phyloP scores from a whole-genome alignment of 2,113 vertebrate species.

The Lontra canadensis region DNA sequence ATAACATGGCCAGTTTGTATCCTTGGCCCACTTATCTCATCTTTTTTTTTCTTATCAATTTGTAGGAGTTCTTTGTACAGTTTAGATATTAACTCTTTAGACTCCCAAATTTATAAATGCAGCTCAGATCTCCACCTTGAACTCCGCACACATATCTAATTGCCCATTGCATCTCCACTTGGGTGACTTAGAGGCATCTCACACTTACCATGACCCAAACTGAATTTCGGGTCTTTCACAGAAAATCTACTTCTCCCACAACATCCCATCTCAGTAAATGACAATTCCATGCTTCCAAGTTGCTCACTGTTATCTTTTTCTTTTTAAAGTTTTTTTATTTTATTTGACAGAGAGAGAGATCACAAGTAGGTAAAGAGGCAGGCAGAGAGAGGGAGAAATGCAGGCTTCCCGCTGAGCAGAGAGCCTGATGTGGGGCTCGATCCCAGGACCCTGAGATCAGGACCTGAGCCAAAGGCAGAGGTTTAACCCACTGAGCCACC shows the following conservation, averaged over 20 bases:
- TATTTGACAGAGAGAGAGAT: no score
- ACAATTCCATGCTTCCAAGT: neutral
- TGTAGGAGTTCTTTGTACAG: slow-evolving; percentile 2
- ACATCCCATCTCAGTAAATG: neutral
- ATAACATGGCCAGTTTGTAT: neutral
- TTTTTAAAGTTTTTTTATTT: no score
- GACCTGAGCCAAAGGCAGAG: no score
- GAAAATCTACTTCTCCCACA: neutral
- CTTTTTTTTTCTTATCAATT: neutral
- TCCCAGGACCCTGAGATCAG: no score
- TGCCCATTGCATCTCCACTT: neutral
- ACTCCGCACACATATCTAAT: neutral
- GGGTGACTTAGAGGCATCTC: neutral
- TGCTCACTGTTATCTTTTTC: neutral
- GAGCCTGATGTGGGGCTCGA: no score
- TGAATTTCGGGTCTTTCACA: neutral
- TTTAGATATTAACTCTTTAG: neutral
- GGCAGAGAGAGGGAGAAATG: no score
- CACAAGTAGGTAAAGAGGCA: no score
- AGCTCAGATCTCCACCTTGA: neutral
- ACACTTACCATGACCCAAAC: neutral
- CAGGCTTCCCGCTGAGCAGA: no score
- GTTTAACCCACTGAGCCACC: no score
- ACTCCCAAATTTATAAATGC: neutral
- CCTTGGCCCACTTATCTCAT: neutral